Base-by-base conservation (phyloP, 1,140 invertebrate genomes). In the Oreohelix idahoensis region DNA sequence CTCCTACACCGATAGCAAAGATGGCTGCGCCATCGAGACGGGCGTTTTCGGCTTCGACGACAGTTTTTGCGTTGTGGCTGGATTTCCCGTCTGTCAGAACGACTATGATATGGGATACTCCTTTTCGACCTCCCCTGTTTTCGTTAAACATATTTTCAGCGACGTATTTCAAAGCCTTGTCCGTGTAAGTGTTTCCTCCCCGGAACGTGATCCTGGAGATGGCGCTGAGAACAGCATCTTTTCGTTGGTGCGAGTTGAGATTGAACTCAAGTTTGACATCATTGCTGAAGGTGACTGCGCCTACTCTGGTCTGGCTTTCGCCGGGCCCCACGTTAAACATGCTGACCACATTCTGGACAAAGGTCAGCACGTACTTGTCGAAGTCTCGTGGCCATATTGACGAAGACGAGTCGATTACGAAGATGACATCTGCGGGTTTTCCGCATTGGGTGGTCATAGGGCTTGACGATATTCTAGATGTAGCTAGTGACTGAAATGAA, bases 61-160 rank as follows among this genome's bases (percentile, higher is more conserved):
- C 26, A 15, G 84, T 84, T 5, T 71, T 74, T 26, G 38, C 36
- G 23, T n/a, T 13, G 66, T 82, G 84, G 38, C 85, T 83, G 20
- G 87, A 88, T 36, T 81, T 71, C 11, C 90, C 90, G 79, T 91
- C 90, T 11, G 90, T 91, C 15, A 91, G 77, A 26, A 91, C 83
- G 78, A 91, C 80, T 5, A 80, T 84, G 0, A 90, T 81, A 17
- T 87, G 69, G 2, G 79, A 35, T 5, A 85, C 87, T 8, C 84
- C 73, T 15, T 36, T 29, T 39, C 90, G 75, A 13, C 58, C 87
- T 13, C 87, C 88, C 49, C 86, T 84, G 66, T 83, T 74, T 5
- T 35, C 36, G 17, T 23, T 45, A 49, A 89, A 89, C 79, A 89
- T 86, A 5, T 81, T 39, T 0, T 80, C 45, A 38, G 80, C 81